Evolutionary conservation across 2,888 invertebrate species (phyloP).

Genomic region (Sminthurinus aureus): DNA sequence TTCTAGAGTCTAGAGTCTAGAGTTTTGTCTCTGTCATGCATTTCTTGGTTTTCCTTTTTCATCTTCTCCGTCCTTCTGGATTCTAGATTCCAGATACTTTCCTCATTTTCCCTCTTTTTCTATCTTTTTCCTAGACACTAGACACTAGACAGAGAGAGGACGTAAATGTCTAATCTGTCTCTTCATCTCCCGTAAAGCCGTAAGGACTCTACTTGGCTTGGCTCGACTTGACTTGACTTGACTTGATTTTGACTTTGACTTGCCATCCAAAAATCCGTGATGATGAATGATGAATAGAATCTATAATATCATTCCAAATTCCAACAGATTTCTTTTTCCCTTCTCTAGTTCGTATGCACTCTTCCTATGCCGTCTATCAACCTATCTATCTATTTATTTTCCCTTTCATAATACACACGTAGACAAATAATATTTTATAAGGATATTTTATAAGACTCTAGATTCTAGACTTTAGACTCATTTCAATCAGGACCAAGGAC

Average conservation of each 20-base stretch:
- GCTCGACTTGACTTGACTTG: too few relatives aligned
- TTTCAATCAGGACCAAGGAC: too few relatives aligned
- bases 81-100: conserved; percentile 13
- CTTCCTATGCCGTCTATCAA: neutral
- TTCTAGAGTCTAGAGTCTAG: neutral
- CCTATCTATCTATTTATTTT: neutral
- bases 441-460: too few relatives aligned
- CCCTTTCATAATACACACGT: neutral
- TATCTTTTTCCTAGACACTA: neutral
- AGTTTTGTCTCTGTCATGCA: neutral
- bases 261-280: neutral
- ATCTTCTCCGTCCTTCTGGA: neutral
- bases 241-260: neutral
- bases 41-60: neutral
- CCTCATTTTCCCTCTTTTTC: conserved; percentile 3
- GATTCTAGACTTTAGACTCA: too few relatives aligned
- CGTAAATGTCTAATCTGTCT: conserved; percentile 28
- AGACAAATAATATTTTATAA: too few relatives aligned
- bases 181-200: conserved; percentile 15
- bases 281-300: conserved; percentile 1
- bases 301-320: neutral
- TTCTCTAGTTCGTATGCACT: neutral
- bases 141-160: neutral
- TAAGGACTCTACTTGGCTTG: conserved; percentile 10
- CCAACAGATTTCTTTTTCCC: neutral